These are phyloP conservation scores for Brachypalpus laphriformis DNA, from an alignment of 2,888 invertebrate genomes.

Conservation along the genomic window DNA sequence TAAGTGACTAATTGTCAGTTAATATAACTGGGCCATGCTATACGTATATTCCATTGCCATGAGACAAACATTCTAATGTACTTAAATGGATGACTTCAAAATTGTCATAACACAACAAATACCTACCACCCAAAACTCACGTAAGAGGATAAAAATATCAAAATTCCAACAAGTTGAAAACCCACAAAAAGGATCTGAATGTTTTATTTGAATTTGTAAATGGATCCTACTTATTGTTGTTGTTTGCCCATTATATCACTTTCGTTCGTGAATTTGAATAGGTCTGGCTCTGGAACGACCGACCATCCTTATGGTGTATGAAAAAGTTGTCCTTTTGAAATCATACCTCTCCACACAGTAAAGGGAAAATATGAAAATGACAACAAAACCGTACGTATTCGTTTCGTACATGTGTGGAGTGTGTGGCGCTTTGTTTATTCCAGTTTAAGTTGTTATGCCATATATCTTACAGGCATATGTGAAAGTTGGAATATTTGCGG, in stretches of 20 bases:
- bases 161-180: conserved; percentile 72
- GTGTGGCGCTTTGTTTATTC: conserved; percentile 59
- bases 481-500: conserved; percentile 53
- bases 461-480: conserved; percentile 63
- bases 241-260: conserved; percentile 70
- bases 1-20: too few relatives aligned
- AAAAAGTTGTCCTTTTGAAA: conserved; percentile 68
- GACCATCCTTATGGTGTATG: conserved; percentile 45
- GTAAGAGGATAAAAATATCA: conserved; percentile 69
- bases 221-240: conserved; percentile 73
- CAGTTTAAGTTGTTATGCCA: conserved; percentile 67
- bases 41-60: not conserved
- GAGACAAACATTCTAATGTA: not conserved
- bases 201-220: conserved; percentile 74
- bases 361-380: conserved; percentile 55
- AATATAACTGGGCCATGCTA: too few relatives aligned
- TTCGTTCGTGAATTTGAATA: conserved; percentile 52
- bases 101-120: conserved; percentile 10
- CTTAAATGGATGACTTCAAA: conserved; percentile 9
- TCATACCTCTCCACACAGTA: conserved; percentile 41
- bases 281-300: conserved; percentile 55
- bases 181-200: conserved; percentile 71
- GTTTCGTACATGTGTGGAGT: too few relatives aligned
- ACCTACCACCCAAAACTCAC: not conserved
- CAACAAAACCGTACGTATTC: conserved; percentile 44